Evolutionary conservation across 2,888 invertebrate genomes (phyloP), one percentile per base, ranked within the genome.

Genomic region (Hirtodrosophila trivittata): DNA sequence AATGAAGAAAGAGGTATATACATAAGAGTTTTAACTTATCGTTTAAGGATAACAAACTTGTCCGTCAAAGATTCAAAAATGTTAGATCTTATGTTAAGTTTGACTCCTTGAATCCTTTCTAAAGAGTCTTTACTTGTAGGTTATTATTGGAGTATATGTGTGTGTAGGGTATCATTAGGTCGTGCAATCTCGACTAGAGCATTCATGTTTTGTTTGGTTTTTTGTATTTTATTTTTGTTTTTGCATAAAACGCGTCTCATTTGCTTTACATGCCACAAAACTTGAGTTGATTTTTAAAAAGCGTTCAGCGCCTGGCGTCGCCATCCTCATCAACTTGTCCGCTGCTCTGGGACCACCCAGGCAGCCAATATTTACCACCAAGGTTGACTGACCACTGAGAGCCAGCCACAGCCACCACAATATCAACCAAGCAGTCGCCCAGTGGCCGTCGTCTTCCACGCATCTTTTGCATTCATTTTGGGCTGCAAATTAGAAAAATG

Each of bases 191-290:
- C 8, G 9, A 13, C 9, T 10, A 18, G 18, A 18, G 10, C 7
- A 14, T 58, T 39, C 38, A 13, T 63, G 41, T 54, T 42, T 13
- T 37, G 16, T 51, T 41, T 18, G 49, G n/a, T 28, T 47, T 46
- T 51, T 1, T 25, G n/a, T 33, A 49, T 33, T 50, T 42, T 39
- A 41, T 52, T 21, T 54, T 66, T 59, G 9, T 64, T 69, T 76
- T 86, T 84, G 84, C 86, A 81, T 86, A 86, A 84, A 86, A 66
- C 59, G 81, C 86, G 62, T 58, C 80, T 85, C 80, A 81, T 86
- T 82, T 82, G 69, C 86, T 70, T 84, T 80, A 81, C 77, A 77
- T 83, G 72, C 82, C 75, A 57, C 56, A 71, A 74, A 52, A 72
- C 25, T 66, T 62, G 76, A 69, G 68, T 76, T 80, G 66, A 75